Evolutionary conservation across 2,888 invertebrate species (phyloP).

Genomic region (Drosophila melanosoma): DNA sequence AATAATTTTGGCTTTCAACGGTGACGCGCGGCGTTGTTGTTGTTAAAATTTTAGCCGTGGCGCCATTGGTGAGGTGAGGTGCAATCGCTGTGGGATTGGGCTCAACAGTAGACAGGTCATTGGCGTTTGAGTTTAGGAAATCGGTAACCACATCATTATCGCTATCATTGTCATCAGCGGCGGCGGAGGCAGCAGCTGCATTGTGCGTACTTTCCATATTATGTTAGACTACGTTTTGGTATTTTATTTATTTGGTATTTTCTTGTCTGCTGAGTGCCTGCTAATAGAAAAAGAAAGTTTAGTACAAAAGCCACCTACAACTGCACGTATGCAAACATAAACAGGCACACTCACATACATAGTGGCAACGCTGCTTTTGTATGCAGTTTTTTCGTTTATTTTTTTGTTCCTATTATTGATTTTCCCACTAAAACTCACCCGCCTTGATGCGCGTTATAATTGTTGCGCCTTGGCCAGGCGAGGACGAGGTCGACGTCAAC

Average conservation of each 20-base stretch:
- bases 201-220: constrained; percentile 76
- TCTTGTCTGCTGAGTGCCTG: constrained; percentile 31
- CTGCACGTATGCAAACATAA: constrained; percentile 24
- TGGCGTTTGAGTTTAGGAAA: constrained; percentile 82
- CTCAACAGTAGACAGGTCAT: constrained; percentile 32
- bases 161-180: constrained; percentile 83
- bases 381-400: constrained; percentile 45
- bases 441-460: constrained; percentile 71
- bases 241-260: constrained; percentile 48
- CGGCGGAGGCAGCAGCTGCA: constrained; percentile 32
- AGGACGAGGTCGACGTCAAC: constrained; percentile 52
- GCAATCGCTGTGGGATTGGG: not conserved
- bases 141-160: constrained; percentile 85
- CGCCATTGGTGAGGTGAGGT: constrained; percentile 40
- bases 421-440: constrained; percentile 59
- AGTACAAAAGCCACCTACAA: constrained; percentile 61
- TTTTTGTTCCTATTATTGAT: constrained; percentile 64
- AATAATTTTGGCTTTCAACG: constrained; percentile 79
- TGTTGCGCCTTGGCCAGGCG: constrained; percentile 69
- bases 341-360: constrained; percentile 21
- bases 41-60: constrained; percentile 38
- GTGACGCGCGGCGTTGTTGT: constrained; percentile 50
- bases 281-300: constrained; percentile 77
- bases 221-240: constrained; percentile 35
- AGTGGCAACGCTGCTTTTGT: constrained; percentile 32